Conservation (phyloP, 2,888 invertebrate species). For the Boloria euphrosyne region DNA sequence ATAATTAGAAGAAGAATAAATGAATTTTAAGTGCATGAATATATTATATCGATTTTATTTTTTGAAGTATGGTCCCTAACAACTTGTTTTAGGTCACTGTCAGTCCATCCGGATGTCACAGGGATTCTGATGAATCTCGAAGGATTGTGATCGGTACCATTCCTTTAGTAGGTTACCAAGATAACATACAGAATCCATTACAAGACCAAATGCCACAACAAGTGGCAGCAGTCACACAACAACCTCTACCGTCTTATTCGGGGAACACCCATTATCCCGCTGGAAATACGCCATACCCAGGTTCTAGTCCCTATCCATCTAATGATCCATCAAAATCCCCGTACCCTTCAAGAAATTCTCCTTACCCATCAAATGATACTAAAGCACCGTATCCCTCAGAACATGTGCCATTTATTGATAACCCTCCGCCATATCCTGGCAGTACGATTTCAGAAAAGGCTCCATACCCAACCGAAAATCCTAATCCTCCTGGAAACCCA, state of each 20-base stretch:
- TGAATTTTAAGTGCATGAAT: neutral
- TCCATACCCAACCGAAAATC: constrained; percentile 22
- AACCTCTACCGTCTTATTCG: constrained; percentile 45
- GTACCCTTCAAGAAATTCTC: constrained; percentile 22
- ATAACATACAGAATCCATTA: constrained; percentile 48
- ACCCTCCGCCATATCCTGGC: constrained; percentile 34
- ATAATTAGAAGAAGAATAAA: neutral
- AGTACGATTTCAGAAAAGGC: constrained; percentile 7
- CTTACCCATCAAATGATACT: constrained; percentile 34
- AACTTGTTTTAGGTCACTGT: constrained; percentile 55
- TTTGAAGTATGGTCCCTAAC: neutral
- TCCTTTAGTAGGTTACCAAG: constrained; percentile 57
- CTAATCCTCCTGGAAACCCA: constrained; percentile 10
- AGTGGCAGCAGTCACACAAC: constrained; percentile 45
- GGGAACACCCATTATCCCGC: neutral
- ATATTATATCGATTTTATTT: too few relatives aligned
- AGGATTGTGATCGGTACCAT: constrained; percentile 60
- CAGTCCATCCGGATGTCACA: constrained; percentile 58
- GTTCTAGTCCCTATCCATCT: constrained; percentile 40
- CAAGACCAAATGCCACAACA: constrained; percentile 50
- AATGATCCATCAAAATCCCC: constrained; percentile 44
- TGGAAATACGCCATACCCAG: constrained; percentile 20
- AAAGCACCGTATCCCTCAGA: constrained; percentile 32
- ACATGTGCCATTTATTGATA: constrained; percentile 35
- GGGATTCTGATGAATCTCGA: constrained; percentile 47